These are phyloP conservation scores for Hyles vespertilio DNA, from an alignment of 1,140 invertebrate genomes.

Conservation along the genomic window DNA sequence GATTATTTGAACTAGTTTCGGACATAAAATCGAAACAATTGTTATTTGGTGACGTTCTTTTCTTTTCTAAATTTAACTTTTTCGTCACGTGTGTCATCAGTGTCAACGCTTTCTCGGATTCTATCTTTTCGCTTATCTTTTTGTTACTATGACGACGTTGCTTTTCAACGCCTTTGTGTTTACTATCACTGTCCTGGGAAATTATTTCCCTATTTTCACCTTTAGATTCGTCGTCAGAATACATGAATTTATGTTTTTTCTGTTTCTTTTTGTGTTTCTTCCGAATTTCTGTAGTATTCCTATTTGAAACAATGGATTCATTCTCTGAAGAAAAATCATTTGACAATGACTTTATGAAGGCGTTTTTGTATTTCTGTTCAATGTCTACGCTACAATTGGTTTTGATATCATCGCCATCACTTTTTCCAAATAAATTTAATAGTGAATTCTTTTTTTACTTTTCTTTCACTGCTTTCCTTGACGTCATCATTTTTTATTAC, in stretches of 20 bases:
- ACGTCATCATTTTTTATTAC: conserved; percentile 38
- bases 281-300: conserved; percentile 71
- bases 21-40: conserved; percentile 31
- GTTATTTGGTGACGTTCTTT: conserved; percentile 65
- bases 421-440: conserved; percentile 64
- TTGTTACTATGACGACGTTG: conserved; percentile 80
- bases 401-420: conserved; percentile 65
- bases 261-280: conserved; percentile 91
- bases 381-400: conserved; percentile 44
- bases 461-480: conserved; percentile 16
- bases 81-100: conserved; percentile 73
- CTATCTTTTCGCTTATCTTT: conserved; percentile 84
- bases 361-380: conserved; percentile 49
- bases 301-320: conserved; percentile 61
- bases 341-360: conserved; percentile 38
- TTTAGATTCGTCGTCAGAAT: conserved; percentile 78
- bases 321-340: conserved; percentile 77
- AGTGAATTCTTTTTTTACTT: conserved; percentile 67
- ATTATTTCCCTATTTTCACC: conserved; percentile 38
- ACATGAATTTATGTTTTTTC: conserved; percentile 83
- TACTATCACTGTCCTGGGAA: conserved; percentile 37
- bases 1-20: conserved; percentile 46
- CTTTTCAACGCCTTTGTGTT: conserved; percentile 73
- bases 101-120: conserved; percentile 76
- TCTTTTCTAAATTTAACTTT: conserved; percentile 78